Conservation (phyloP, 2,888 invertebrate species). For the Amblyjoppa proteus region DNA sequence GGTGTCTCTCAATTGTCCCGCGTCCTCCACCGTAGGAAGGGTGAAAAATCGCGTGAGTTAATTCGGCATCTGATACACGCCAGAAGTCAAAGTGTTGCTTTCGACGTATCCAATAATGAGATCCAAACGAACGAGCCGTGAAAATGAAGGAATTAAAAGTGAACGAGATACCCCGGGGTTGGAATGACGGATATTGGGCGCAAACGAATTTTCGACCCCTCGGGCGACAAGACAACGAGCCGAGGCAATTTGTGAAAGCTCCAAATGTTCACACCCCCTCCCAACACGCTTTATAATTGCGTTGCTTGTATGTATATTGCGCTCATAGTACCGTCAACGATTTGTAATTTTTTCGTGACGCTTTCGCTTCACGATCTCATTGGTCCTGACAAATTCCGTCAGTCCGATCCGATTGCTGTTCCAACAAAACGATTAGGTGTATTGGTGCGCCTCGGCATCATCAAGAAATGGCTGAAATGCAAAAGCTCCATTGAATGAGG, state of each 20-base stretch:
- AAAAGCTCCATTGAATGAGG: background rate
- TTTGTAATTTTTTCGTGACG: constrained; percentile 25
- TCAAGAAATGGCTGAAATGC: background rate
- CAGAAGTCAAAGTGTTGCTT: constrained; percentile 15
- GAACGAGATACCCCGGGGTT: constrained; percentile 34
- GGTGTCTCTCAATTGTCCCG: constrained; percentile 3
- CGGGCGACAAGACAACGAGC: constrained; percentile 47
- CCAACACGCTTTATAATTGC: constrained; percentile 44
- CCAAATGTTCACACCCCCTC: constrained; percentile 25
- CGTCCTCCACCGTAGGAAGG: constrained; percentile 14
- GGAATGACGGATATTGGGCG: constrained; percentile 15
- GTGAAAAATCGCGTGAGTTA: constrained; percentile 65
- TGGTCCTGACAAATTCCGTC: background rate
- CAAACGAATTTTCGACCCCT: constrained; percentile 58
- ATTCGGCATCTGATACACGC: constrained; percentile 73
- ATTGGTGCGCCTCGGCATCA: background rate
- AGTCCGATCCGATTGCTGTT: background rate
- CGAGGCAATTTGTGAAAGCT: constrained; percentile 59
- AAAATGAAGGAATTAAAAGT: constrained; percentile 18
- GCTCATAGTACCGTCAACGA: constrained; percentile 56
- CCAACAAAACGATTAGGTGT: background rate
- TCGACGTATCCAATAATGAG: constrained; percentile 13
- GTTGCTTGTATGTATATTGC: constrained; percentile 51
- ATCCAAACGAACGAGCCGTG: constrained; percentile 25
- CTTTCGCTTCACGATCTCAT: constrained; percentile 10